Conservation (phyloP, 2,888 invertebrate species). For the Aphodius sticticus region DNA sequence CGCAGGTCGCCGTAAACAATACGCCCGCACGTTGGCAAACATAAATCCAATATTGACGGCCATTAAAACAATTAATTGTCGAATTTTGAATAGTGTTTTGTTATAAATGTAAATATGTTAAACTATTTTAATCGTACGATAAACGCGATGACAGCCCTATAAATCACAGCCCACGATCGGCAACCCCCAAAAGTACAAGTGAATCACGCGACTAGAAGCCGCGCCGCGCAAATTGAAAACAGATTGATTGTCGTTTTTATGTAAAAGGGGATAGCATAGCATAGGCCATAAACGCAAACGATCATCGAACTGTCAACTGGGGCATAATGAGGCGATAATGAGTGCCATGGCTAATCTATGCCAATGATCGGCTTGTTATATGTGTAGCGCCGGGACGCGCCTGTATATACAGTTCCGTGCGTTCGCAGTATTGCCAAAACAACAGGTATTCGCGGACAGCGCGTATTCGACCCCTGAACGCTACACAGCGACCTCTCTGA, state of each 20-base stretch:
- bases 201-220: neutral
- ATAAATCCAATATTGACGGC: slow-evolving; percentile 4
- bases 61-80: slow-evolving; percentile 4
- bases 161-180: neutral
- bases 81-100: slow-evolving; percentile 4
- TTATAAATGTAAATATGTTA: slow-evolving; percentile 4
- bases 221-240: neutral
- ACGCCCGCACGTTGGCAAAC: neutral
- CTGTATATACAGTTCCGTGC: slow-evolving; percentile 39
- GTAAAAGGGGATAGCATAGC: neutral
- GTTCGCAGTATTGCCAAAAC: slow-evolving; percentile 42
- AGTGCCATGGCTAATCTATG: slow-evolving; percentile 54
- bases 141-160: neutral
- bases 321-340: slow-evolving; percentile 56
- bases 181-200: neutral
- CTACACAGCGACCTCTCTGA: slow-evolving; percentile 25
- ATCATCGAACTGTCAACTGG: slow-evolving; percentile 37
- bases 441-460: slow-evolving; percentile 44
- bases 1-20: neutral
- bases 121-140: slow-evolving; percentile 4
- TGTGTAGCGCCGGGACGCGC: slow-evolving; percentile 28
- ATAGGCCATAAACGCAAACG: neutral
- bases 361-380: slow-evolving; percentile 55
- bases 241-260: neutral
- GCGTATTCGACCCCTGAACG: neutral